Evolutionary conservation across 2,113 vertebrate genomes (phyloP).

Genomic region (Protomyctophum bolini): DNA sequence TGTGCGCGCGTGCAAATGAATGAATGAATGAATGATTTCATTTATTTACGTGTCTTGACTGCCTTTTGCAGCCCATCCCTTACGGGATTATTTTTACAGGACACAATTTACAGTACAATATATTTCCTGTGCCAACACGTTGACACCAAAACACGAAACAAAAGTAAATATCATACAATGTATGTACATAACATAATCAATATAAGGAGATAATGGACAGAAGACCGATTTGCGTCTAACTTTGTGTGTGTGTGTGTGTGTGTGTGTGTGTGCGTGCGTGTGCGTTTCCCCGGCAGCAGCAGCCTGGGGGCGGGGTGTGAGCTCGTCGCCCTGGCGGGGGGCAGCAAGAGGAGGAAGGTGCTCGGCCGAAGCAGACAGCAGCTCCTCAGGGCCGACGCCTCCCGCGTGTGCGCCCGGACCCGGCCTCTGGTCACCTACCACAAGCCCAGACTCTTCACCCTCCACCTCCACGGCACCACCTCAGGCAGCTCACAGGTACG

Average conservation of each 20-base stretch:
- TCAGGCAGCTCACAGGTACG: conserved; percentile 76
- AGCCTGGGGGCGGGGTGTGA: conserved; percentile 70
- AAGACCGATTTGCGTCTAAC: neutral
- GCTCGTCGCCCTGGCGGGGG: conserved; percentile 60
- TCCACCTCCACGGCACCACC: conserved; percentile 56
- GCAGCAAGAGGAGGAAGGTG: conserved; percentile 81
- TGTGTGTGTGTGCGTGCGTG: too few species aligned
- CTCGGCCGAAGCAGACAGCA: conserved; percentile 72
- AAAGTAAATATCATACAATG: too few species aligned
- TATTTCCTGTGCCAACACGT: too few species aligned
- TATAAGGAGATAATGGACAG: neutral
- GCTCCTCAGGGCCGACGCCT: conserved; percentile 66
- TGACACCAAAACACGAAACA: too few species aligned
- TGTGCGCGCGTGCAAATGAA: too few species aligned
- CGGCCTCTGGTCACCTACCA: conserved; percentile 87
- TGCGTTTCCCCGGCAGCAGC: conserved; percentile 60
- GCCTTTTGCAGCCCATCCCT: too few species aligned
- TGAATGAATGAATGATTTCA: too few species aligned
- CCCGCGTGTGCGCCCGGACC: conserved; percentile 85
- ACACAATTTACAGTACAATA: too few species aligned
- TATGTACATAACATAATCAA: too few species aligned
- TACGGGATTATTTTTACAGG: too few species aligned
- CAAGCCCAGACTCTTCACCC: conserved; percentile 86
- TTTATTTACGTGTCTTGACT: too few species aligned
- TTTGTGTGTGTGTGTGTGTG: neutral